phyloP scores from a whole-genome alignment of 2,888 invertebrate genomes.

The Rapana venosa region DNA sequence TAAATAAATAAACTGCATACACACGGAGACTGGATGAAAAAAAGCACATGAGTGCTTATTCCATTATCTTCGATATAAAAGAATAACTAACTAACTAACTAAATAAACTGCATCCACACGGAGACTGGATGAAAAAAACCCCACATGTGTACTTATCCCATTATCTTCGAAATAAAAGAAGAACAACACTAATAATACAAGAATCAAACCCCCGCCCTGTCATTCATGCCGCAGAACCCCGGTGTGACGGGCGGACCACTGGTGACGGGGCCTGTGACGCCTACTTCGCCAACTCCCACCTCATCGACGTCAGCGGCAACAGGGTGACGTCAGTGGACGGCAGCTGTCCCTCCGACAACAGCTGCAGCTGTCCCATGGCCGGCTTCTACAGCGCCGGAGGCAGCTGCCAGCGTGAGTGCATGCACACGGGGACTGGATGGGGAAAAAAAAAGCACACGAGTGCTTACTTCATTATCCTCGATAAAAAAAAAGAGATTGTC shows the following conservation, averaged over 20 bases:
- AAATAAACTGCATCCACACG: too few species aligned
- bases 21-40: too few species aligned
- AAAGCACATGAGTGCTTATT: too few species aligned
- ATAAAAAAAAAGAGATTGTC: too few species aligned
- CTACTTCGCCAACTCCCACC: constrained; percentile 43
- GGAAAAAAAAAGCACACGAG: too few species aligned
- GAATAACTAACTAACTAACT: not conserved
- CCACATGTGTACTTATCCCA: not conserved
- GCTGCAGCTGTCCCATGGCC: constrained; percentile 50
- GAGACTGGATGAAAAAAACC: not conserved
- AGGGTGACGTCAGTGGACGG: constrained; percentile 43
- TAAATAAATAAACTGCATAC: too few species aligned
- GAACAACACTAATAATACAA: not conserved
- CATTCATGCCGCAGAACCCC: not conserved
- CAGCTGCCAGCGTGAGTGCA: constrained; percentile 52
- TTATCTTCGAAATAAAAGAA: not conserved
- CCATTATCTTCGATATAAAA: too few species aligned
- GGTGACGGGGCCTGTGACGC: constrained; percentile 44
- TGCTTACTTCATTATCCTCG: too few species aligned
- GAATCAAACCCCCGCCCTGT: not conserved
- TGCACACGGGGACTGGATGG: too few species aligned
- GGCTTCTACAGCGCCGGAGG: constrained; percentile 53
- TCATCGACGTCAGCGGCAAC: constrained; percentile 43
- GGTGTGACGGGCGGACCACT: constrained; percentile 41
- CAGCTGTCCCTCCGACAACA: constrained; percentile 46